Evolutionary conservation across 2,888 invertebrate genomes (phyloP).

Genomic region (Cyaniris semiargus): DNA sequence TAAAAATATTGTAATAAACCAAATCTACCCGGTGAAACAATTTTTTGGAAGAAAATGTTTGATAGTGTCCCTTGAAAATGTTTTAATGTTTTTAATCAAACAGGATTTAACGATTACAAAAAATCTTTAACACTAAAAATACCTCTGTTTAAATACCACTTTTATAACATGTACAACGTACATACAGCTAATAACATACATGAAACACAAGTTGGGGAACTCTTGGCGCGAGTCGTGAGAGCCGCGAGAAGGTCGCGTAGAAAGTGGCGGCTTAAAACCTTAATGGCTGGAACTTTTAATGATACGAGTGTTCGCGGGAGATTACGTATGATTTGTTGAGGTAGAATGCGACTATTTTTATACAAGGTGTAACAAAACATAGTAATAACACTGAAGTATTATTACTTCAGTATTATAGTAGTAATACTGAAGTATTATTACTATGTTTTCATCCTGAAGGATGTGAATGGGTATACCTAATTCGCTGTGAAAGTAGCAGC

Average conservation of each 20-base stretch:
- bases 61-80: not conserved
- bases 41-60: not conserved
- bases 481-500: too few relatives aligned
- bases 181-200: not conserved
- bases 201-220: not conserved
- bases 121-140: not conserved
- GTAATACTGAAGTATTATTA: too few relatives aligned
- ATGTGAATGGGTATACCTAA: too few relatives aligned
- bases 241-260: not conserved
- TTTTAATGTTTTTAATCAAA: not conserved
- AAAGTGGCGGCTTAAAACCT: not conserved
- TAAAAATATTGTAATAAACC: too few relatives aligned
- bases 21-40: too few relatives aligned
- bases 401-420: too few relatives aligned
- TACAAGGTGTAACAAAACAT: too few relatives aligned
- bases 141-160: not conserved
- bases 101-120: not conserved
- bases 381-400: too few relatives aligned
- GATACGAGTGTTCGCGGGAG: constrained; percentile 11
- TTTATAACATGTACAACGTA: not conserved
- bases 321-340: constrained; percentile 8
- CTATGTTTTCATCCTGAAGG: too few relatives aligned
- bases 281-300: constrained; percentile 24
- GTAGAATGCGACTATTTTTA: not conserved
- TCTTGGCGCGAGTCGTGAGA: not conserved